Percentiles rank a stretch among this genome's conserved stretches.
These are phyloP conservation scores for Crotalus viridis DNA, from an alignment of 2,113 vertebrate genomes.

Conservation along the genomic window DNA sequence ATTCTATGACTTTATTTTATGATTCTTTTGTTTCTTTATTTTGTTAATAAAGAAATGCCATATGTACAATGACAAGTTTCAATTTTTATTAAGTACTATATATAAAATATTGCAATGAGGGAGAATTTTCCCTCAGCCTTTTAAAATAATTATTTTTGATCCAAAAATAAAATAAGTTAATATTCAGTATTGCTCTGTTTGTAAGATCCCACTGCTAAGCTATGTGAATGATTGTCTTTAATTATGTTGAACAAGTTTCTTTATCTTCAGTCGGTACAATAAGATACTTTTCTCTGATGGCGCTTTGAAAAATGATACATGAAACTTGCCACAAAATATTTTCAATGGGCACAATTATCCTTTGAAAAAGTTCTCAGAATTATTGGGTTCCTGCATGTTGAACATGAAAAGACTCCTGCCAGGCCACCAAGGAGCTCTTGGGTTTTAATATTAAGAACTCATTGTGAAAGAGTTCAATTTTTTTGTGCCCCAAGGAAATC, in stretches of 20 bases:
- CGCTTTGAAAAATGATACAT: conserved; percentile 55
- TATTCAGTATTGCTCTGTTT: neutral
- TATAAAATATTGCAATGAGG: neutral
- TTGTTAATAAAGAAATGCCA: neutral
- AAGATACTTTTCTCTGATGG: conserved; percentile 19
- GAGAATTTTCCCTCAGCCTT: neutral
- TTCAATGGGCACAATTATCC: conserved; percentile 61
- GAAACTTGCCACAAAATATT: conserved; percentile 51
- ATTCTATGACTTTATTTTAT: neutral
- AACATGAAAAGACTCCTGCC: conserved; percentile 53
- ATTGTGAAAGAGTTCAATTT: conserved; percentile 38
- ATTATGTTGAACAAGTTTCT: conserved; percentile 7
- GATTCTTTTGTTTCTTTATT: neutral
- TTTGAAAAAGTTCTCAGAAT: conserved; percentile 56
- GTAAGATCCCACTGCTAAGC: neutral
- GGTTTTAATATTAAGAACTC: conserved; percentile 58
- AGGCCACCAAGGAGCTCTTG: conserved; percentile 50
- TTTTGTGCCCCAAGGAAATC: conserved; percentile 58
- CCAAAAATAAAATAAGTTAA: neutral
- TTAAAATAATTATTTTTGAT: neutral
- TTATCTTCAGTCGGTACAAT: conserved; percentile 17
- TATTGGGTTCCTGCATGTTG: conserved; percentile 47
- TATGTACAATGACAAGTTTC: neutral
- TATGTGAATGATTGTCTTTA: neutral
- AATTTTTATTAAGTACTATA: neutral